Conservation (phyloP, 2,888 invertebrate species). For the Corythucha ciliata region DNA sequence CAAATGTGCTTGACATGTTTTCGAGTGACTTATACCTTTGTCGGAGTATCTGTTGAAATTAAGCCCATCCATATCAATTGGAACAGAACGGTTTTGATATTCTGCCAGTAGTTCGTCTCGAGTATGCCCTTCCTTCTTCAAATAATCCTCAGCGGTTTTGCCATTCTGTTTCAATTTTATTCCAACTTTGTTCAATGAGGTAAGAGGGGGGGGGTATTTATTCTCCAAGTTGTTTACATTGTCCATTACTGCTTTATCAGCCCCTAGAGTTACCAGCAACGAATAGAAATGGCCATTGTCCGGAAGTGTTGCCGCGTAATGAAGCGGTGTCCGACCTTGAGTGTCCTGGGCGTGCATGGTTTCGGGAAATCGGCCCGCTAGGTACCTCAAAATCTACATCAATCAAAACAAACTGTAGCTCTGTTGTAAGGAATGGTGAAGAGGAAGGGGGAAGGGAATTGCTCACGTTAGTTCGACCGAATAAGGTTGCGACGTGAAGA, state of each 20-base stretch:
- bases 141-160: slow-evolving; percentile 70
- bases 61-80: slow-evolving; percentile 23
- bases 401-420: not conserved
- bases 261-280: slow-evolving; percentile 73
- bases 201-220: no score
- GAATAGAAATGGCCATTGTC: slow-evolving; percentile 85
- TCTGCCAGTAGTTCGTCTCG: slow-evolving; percentile 53
- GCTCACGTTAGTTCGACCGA: slow-evolving; percentile 66
- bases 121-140: slow-evolving; percentile 66
- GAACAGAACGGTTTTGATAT: slow-evolving; percentile 28
- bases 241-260: slow-evolving; percentile 71
- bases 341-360: slow-evolving; percentile 69
- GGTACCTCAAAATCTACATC: slow-evolving; percentile 50
- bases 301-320: slow-evolving; percentile 73
- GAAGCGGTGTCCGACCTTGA: slow-evolving; percentile 75
- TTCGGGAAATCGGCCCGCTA: slow-evolving; percentile 67
- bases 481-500: slow-evolving; percentile 74
- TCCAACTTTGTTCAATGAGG: no score
- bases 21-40: slow-evolving; percentile 31
- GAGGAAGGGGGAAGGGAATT: not conserved
- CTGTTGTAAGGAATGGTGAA: not conserved
- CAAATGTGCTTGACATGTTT: no score
- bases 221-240: slow-evolving; percentile 53
- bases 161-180: slow-evolving; percentile 59
- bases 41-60: slow-evolving; percentile 30